Percentiles rank a stretch among this genome's conserved stretches.
Evolutionary conservation across 2,113 vertebrate genomes (phyloP).

Genomic region (Sciurus niger): DNA sequence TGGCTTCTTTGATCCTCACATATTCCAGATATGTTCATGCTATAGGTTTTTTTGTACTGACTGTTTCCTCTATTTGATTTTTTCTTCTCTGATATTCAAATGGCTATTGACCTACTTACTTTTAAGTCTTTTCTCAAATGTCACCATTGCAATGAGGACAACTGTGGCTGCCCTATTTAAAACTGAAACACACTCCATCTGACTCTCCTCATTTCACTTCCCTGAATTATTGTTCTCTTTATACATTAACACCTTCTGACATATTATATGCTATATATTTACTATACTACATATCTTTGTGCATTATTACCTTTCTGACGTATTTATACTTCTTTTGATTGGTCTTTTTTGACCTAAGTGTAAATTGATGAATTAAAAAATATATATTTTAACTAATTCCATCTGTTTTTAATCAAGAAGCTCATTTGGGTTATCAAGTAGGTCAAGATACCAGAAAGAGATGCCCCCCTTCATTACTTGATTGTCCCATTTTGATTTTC

Average conservation of each 20-base stretch:
- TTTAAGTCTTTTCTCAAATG: conserved; percentile 40
- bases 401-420: conserved; percentile 16
- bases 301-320: too few relatives aligned
- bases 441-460: neutral
- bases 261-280: neutral
- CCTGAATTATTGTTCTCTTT: conserved; percentile 22
- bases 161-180: neutral
- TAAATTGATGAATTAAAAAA: neutral
- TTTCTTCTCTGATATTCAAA: neutral
- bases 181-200: neutral
- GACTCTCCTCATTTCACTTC: neutral
- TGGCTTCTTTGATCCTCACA: neutral
- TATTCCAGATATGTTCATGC: neutral
- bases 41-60: neutral
- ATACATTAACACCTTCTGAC: neutral
- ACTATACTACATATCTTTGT: too few relatives aligned
- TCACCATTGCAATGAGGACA: neutral
- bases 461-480: neutral
- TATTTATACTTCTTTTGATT: neutral
- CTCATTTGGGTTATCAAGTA: neutral
- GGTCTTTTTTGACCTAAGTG: neutral
- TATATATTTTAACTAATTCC: neutral
- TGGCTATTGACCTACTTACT: neutral
- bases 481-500: conserved; percentile 14
- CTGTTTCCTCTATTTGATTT: neutral